Evolutionary conservation across 2,113 vertebrate genomes (phyloP), one percentile per base, ranked within the genome.

Genomic region (Notarius quadriscutis): DNA sequence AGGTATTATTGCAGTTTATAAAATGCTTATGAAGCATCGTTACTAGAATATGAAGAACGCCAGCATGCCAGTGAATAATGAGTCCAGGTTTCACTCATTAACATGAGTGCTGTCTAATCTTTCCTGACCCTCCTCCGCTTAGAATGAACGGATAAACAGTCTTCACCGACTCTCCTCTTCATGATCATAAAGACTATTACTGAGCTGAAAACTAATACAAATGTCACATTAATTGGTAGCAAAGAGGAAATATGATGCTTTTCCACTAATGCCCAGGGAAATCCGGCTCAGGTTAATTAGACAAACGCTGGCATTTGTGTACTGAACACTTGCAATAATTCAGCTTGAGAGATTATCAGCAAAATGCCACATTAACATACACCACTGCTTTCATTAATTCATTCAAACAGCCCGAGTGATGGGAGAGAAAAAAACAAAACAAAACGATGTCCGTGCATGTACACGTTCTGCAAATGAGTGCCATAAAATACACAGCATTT

Each of bases 321-420:
- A 87, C 75, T 88, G 88, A 93, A 91, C 90, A 87, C 88, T 92
- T 88, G 83, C 84, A 89, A 90, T 93, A 92, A 91, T 89, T 91
- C 86, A 89, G 89, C 88, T 82, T 84, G 75, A 88, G 65, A 88
- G 87, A 82, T 58, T 83, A 82, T 86, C 60, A 71, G 65, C 86
- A 74, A 94, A 95, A 94, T 94, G 93, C 94, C 92, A 94, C 91
- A 94, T 93, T 94, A 92, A 88, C 91, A 94, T 92, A 90, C 84
- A 89, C 88, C 92, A 60, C 84, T 85, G 88, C 57, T 11, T 81
- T 78, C 84, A 88, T 92, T 92, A 88, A 88, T 89, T 85, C 86
- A 82, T 91, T 89, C 86, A 89, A 91, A 89, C 83, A 69, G 86
- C 87, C 77, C 18, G 62, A 81, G 88, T 57, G 30, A 81, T 2